Evolutionary conservation across 2,113 vertebrate species (phyloP).

Genomic region (Caranx melampygus): DNA sequence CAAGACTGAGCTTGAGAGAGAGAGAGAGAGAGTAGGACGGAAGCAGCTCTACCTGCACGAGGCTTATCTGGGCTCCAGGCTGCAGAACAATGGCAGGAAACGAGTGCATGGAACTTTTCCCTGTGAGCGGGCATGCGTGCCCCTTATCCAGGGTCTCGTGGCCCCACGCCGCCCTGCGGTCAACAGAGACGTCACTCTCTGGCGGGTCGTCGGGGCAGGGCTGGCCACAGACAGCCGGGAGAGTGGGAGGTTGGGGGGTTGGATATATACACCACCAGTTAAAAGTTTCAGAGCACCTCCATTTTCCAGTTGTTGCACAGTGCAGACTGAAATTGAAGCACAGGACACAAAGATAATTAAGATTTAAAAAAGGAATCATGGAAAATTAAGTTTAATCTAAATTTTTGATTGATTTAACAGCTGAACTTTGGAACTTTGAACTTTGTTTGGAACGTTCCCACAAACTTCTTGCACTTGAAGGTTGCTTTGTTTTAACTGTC

Average conservation of each 20-base stretch:
- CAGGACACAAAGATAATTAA: too few species aligned
- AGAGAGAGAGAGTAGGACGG: constrained; percentile 57
- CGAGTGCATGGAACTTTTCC: constrained; percentile 84
- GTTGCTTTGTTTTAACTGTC: too few species aligned
- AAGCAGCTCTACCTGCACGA: constrained; percentile 81
- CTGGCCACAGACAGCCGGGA: constrained; percentile 3
- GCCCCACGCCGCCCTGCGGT: constrained; percentile 71
- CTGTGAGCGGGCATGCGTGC: constrained; percentile 76
- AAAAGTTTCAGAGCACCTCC: too few species aligned
- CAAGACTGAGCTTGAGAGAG: constrained; percentile 45
- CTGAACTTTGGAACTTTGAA: too few species aligned
- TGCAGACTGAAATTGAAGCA: too few species aligned
- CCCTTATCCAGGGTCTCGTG: constrained; percentile 80
- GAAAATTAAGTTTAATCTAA: too few species aligned
- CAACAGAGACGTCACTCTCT: constrained; percentile 77
- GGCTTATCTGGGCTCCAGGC: constrained; percentile 83
- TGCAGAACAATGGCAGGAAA: constrained; percentile 87
- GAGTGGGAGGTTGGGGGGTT: neutral
- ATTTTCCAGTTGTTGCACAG: too few species aligned
- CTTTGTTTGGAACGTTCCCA: too few species aligned
- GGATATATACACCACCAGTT: neutral
- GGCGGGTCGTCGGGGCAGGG: constrained; percentile 25
- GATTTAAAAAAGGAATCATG: too few species aligned
- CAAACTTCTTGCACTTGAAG: too few species aligned
- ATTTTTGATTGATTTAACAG: too few species aligned